Percentiles rank a stretch among this genome's conserved stretches.
phyloP scores from a whole-genome alignment of 2,888 invertebrate species.

The Acleris laterana region DNA sequence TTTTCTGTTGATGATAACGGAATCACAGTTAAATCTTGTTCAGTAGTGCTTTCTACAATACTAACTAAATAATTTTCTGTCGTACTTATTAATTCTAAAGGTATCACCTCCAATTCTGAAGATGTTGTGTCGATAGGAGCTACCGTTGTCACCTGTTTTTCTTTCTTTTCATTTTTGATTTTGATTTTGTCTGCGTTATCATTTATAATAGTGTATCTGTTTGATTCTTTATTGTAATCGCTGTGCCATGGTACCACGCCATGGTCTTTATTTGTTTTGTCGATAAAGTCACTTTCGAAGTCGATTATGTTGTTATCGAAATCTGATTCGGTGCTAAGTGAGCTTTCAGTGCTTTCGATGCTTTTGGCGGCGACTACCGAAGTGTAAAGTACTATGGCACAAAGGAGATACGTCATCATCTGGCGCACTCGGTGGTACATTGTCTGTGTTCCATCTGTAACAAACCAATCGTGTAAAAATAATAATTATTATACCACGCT shows the following conservation, averaged over 20 bases:
- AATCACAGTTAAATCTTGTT: conserved; percentile 71
- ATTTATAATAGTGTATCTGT: conserved; percentile 67
- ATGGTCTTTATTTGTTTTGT: conserved; percentile 69
- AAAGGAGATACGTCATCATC: conserved; percentile 63
- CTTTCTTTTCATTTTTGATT: conserved; percentile 37
- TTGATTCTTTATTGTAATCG: conserved; percentile 62
- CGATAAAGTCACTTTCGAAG: conserved; percentile 70
- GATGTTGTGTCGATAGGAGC: conserved; percentile 51
- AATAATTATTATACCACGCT: too few species aligned
- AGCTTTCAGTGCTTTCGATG: conserved; percentile 51
- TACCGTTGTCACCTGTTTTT: conserved; percentile 36
- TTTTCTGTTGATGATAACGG: conserved; percentile 65
- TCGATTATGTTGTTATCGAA: conserved; percentile 74
- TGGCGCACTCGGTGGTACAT: conserved; percentile 70
- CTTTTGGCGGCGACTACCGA: conserved; percentile 53
- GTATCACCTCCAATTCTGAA: conserved; percentile 66
- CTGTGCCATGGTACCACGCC: conserved; percentile 62
- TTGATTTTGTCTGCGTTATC: conserved; percentile 44
- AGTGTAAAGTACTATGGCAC: conserved; percentile 61
- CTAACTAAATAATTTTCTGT: conserved; percentile 62
- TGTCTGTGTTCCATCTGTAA: conserved; percentile 69
- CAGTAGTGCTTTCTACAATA: conserved; percentile 66
- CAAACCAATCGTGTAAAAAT: conserved; percentile 40
- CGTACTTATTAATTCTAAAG: conserved; percentile 73
- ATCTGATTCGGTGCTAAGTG: conserved; percentile 47